phyloP scores from a whole-genome alignment of 1,140 invertebrate genomes.

The Panonychus citri region DNA sequence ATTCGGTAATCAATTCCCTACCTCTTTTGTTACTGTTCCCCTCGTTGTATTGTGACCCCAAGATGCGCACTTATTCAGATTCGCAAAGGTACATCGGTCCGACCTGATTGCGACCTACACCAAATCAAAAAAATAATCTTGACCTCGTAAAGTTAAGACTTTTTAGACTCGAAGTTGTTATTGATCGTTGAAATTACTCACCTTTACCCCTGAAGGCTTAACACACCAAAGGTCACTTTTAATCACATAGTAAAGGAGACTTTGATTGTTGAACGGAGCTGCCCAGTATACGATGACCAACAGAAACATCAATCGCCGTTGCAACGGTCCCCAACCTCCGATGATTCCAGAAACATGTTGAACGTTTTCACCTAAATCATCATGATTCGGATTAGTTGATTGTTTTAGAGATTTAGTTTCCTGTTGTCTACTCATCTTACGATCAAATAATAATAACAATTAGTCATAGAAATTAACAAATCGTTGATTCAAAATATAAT shows the following conservation, averaged over 20 bases:
- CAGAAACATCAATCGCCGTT: neutral
- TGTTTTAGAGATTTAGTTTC: neutral
- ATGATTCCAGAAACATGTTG: neutral
- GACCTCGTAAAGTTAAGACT: no score
- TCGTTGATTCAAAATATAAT: no score
- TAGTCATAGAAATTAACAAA: no score
- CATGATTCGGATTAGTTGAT: neutral
- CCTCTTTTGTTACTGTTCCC: neutral
- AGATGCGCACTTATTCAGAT: neutral
- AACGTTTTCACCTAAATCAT: neutral
- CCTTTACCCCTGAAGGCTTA: neutral
- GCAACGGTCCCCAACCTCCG: neutral
- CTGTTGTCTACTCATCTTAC: no score
- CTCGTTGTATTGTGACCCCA: neutral
- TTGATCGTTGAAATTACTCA: no score
- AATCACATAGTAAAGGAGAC: neutral
- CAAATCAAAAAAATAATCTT: no score
- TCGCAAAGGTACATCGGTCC: neutral
- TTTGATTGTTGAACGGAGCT: neutral
- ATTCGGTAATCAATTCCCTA: no score
- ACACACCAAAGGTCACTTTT: neutral
- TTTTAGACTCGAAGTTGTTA: no score
- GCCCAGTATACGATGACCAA: neutral
- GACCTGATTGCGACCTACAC: neutral
- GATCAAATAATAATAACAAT: no score